phyloP scores from a whole-genome alignment of 2,113 vertebrate species.

The Apodemus sylvaticus region DNA sequence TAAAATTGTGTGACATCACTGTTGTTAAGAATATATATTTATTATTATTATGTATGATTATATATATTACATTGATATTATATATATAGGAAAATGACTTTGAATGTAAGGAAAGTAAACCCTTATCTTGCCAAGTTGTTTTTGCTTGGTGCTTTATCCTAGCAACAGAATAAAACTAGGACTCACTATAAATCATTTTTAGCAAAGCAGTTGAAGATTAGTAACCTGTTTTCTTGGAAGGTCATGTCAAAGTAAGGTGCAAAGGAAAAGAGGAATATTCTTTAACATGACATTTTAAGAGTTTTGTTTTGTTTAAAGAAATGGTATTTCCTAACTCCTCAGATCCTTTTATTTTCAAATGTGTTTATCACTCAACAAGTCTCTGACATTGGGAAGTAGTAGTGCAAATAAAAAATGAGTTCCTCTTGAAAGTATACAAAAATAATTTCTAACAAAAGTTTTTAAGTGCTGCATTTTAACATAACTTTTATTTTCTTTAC shows the following conservation, averaged over 20 bases:
- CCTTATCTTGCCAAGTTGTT: background rate
- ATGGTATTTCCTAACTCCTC: background rate
- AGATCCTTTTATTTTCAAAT: conserved; percentile 15
- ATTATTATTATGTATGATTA: background rate
- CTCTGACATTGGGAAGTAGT: background rate
- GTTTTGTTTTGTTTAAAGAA: background rate
- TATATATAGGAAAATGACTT: background rate
- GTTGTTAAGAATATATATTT: too few relatives aligned
- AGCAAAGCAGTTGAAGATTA: background rate
- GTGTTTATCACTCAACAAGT: background rate
- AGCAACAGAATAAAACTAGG: background rate
- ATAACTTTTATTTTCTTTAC: background rate
- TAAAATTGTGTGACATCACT: background rate
- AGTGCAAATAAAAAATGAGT: background rate
- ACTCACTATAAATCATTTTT: background rate
- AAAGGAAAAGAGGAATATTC: background rate
- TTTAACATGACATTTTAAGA: background rate
- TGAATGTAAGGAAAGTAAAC: background rate
- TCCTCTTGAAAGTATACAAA: background rate
- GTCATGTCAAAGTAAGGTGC: background rate
- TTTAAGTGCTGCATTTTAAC: background rate
- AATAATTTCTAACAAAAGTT: background rate
- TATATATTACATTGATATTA: background rate
- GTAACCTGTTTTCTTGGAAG: background rate
- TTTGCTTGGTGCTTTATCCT: background rate